These are phyloP conservation scores for Pantala flavescens DNA, from an alignment of 1,140 invertebrate genomes.

Conservation along the genomic window DNA sequence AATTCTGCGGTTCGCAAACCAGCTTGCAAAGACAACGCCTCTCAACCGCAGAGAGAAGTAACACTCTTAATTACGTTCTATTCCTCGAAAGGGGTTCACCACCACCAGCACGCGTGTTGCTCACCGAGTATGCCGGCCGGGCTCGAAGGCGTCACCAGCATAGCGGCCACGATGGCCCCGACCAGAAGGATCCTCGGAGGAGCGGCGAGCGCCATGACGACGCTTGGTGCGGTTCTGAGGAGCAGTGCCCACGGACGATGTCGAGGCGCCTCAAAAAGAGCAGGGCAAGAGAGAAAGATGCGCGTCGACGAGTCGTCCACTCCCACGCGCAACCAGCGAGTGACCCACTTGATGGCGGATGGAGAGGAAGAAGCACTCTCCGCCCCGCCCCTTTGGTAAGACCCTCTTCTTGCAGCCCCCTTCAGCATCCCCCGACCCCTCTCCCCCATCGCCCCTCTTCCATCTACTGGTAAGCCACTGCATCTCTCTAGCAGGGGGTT, in stretches of 20 bases:
- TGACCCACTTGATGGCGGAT: conserved; percentile 1
- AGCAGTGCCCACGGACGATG: not conserved
- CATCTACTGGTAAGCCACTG: not conserved
- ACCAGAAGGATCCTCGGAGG: not conserved
- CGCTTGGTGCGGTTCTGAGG: not conserved
- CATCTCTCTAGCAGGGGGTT: no score
- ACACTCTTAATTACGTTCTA: no score
- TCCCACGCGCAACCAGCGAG: not conserved
- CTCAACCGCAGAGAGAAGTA: no score
- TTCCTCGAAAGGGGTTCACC: no score
- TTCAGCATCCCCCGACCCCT: not conserved
- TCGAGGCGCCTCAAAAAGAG: not conserved
- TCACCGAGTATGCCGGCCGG: not conserved
- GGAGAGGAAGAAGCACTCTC: not conserved
- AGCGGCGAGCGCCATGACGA: not conserved
- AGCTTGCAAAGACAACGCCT: no score
- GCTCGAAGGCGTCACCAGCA: not conserved
- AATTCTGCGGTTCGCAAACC: no score
- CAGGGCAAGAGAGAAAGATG: not conserved
- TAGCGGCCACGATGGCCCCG: not conserved
- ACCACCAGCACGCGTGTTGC: not conserved
- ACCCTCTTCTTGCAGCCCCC: not conserved
- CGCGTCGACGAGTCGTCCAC: not conserved
- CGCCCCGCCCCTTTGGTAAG: not conserved
- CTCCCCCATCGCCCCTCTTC: not conserved